phyloP scores from a whole-genome alignment of 2,888 invertebrate genomes.

The Schizaphis graminum region DNA sequence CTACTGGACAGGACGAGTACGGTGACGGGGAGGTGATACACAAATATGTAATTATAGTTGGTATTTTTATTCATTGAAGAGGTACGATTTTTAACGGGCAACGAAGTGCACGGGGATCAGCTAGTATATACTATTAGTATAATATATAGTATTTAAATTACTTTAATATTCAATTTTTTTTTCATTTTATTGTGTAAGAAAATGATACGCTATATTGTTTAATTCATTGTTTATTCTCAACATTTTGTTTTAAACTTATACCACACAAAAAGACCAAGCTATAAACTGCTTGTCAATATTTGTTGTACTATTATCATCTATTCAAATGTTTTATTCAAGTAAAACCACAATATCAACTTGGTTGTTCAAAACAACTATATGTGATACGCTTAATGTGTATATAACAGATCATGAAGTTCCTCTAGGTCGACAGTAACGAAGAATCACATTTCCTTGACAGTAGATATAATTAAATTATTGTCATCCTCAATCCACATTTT shows the following conservation, averaged over 20 bases:
- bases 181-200: not conserved
- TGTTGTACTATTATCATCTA: not conserved
- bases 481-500: slow-evolving; percentile 24
- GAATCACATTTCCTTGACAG: slow-evolving; percentile 9
- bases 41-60: no score
- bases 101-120: no score
- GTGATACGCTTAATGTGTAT: not conserved
- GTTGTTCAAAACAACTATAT: not conserved
- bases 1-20: no score
- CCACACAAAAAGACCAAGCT: not conserved
- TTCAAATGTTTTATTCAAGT: not conserved
- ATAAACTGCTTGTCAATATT: slow-evolving; percentile 4
- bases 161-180: not conserved
- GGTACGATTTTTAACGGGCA: no score
- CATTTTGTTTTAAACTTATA: not conserved
- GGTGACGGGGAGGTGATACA: no score
- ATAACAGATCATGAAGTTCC: not conserved
- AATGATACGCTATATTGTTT: not conserved
- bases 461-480: slow-evolving; percentile 7
- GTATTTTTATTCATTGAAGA: no score
- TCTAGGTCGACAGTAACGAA: slow-evolving; percentile 1
- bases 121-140: no score
- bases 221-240: not conserved
- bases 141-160: not conserved
- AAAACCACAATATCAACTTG: not conserved